phyloP scores from a whole-genome alignment of 2,113 vertebrate species.

The Laticauda laticaudata region DNA sequence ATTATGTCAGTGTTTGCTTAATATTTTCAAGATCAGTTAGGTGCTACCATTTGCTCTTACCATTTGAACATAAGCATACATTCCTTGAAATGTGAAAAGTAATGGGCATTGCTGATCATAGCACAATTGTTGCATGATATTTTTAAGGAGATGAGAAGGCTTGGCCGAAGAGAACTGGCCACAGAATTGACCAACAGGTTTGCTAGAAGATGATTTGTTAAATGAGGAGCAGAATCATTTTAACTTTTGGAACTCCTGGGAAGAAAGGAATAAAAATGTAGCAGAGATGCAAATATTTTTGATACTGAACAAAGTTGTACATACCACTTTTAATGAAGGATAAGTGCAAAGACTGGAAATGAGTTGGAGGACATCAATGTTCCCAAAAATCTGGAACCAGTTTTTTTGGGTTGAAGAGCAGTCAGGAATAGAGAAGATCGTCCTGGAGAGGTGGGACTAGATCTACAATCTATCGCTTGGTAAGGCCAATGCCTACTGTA shows the following conservation, averaged over 20 bases:
- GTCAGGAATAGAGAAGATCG: background rate
- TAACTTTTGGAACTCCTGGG: background rate
- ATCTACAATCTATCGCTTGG: background rate
- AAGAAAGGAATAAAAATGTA: background rate
- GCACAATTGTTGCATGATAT: background rate
- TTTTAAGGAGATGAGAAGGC: background rate
- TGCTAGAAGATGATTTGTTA: background rate
- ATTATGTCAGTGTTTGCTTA: background rate
- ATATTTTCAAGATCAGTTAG: background rate
- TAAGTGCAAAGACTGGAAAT: background rate
- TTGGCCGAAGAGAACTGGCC: background rate
- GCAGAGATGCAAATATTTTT: background rate
- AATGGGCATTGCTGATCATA: background rate
- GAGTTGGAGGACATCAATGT: background rate
- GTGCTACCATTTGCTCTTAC: background rate
- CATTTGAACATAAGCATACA: background rate
- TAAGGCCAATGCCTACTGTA: too few relatives aligned
- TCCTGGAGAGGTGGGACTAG: background rate
- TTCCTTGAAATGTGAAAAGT: background rate
- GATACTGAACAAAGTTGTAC: background rate
- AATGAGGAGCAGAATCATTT: background rate
- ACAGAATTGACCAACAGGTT: background rate
- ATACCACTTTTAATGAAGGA: background rate
- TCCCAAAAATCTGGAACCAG: background rate
- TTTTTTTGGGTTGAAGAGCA: background rate